A percentile compares a stretch with the other conserved stretches of the same genome.
phyloP scores from a whole-genome alignment of 2,113 vertebrate species.

The Tragelaphus imberbis region DNA sequence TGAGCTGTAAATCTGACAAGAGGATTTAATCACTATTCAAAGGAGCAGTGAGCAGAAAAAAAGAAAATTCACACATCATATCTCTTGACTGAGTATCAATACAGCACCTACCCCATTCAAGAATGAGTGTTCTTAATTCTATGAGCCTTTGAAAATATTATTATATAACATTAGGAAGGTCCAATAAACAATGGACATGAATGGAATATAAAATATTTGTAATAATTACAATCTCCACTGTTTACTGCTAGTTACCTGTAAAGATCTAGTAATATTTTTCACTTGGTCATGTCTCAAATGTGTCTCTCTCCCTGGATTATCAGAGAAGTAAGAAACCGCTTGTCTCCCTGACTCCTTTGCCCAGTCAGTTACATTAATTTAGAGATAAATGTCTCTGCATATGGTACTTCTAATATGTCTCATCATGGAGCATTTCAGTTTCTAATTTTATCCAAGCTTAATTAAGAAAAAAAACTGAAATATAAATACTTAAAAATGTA shows the following conservation, averaged over 20 bases:
- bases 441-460: not conserved
- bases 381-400: not conserved
- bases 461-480: not conserved
- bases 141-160: not conserved
- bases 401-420: not conserved
- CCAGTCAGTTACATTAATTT: not conserved
- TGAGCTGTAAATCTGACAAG: not conserved
- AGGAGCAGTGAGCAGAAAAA: not conserved
- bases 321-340: not conserved
- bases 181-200: not conserved
- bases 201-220: not conserved
- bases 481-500: not conserved
- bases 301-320: not conserved
- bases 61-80: not conserved
- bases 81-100: not conserved
- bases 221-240: conserved; percentile 49
- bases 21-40: not conserved
- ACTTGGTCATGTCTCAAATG: not conserved
- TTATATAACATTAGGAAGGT: not conserved
- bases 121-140: not conserved
- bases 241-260: conserved; percentile 46
- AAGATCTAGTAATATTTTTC: conserved; percentile 30
- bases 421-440: not conserved
- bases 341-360: not conserved
- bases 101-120: not conserved